These are phyloP conservation scores for Zoanthus solanderi DNA, from an alignment of 92 coral and sea anemone genomes.

Conservation along the genomic window DNA sequence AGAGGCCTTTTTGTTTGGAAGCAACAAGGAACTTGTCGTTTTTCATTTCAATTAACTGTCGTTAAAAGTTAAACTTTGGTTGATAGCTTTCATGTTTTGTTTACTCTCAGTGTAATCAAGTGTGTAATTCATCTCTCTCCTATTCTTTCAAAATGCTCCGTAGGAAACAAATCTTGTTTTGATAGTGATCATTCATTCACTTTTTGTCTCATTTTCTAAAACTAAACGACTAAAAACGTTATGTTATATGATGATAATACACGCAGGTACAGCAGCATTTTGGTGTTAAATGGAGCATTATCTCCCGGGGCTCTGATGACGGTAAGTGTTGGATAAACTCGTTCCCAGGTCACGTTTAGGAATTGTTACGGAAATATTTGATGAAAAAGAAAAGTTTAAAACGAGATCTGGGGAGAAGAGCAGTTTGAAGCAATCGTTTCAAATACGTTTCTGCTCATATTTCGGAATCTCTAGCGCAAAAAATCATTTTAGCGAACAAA, in stretches of 20 bases:
- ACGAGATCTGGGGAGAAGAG: background rate
- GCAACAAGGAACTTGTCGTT: no score
- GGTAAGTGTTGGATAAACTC: conserved; percentile 56
- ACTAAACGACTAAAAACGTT: background rate
- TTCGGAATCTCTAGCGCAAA: no score
- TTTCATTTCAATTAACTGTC: no score
- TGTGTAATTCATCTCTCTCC: background rate
- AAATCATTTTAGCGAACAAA: no score
- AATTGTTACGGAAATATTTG: background rate
- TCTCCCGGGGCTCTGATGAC: conserved; percentile 94
- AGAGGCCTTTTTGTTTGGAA: no score
- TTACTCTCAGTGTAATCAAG: no score
- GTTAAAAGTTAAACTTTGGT: no score
- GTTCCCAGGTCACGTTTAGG: background rate
- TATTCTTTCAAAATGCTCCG: background rate
- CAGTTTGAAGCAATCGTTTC: background rate
- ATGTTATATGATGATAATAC: background rate
- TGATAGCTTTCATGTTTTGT: no score
- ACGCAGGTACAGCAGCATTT: conserved; percentile 87
- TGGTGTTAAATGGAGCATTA: conserved; percentile 76
- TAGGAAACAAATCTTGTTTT: background rate
- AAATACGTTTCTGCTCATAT: background rate
- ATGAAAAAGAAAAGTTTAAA: background rate
- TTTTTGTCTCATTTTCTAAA: background rate
- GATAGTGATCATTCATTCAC: background rate